Evolutionary conservation across 2,113 vertebrate genomes (phyloP), one percentile per base, ranked within the genome.

Genomic region (Ageneiosus marmoratus): DNA sequence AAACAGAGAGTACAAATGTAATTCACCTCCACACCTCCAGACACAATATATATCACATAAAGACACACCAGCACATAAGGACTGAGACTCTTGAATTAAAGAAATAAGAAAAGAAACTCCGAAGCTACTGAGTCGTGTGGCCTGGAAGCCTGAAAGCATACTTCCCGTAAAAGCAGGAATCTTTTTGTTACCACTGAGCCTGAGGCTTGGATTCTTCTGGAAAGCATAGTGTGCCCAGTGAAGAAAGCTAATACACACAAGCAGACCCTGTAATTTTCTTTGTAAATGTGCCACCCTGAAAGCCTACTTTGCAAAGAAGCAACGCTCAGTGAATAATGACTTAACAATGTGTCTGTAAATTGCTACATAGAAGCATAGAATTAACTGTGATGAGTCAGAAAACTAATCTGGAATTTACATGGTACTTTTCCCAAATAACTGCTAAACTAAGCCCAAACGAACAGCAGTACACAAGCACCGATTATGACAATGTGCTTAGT

Each of bases 231-330:
- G 46, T 63, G 55, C 67, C 74, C 56, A 22, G 16, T 84, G 84
- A 80, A 89, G 83, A 91, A 87, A 89, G 87, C 86, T 32, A 91
- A 94, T 76, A 90, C 83, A 89, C 87, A 85, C 76, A 62, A 75
- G 29, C 83, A 79, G 76, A 87, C 88, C 83, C 88, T 92, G 82
- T 92, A 90, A 92, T 93, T 93, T 90, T 89, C 88, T 88, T 80
- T 24, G 44, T 18, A 84, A 79, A 85, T 89, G 85, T 85, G 53
- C 82, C 80, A 77, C 82, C 56, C 87, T 88, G 78, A 88, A 82
- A 87, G 86, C 81, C 46, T 83, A 70, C 77, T 83, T 67, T 87
- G 90, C 87, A 92, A 89, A 89, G 50, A 3, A 80, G 85, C 75
- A 77, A 79, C 37, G n/a, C 55, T 84, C 79, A 84, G 85, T 62